These are phyloP conservation scores for Nomia melanderi DNA, from an alignment of 1,140 invertebrate genomes.

Conservation along the genomic window DNA sequence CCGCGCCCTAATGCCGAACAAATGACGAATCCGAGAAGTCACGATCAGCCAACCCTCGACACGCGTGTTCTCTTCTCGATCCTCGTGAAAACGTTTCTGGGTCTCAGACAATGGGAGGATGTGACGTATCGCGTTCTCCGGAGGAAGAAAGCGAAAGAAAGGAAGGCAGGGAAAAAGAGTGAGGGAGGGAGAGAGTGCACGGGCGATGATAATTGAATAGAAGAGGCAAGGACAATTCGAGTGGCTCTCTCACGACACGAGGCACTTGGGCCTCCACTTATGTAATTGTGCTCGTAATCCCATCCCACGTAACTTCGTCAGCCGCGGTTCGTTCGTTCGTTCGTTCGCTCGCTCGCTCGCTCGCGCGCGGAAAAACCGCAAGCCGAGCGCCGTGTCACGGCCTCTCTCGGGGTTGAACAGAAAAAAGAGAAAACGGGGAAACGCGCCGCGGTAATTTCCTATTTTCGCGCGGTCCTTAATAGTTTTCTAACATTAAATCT, in stretches of 20 bases:
- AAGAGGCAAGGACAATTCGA: slow-evolving; percentile 37
- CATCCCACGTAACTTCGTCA: slow-evolving; percentile 56
- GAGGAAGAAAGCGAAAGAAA: slow-evolving; percentile 8
- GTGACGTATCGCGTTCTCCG: slow-evolving; percentile 55
- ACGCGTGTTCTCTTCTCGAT: slow-evolving; percentile 3
- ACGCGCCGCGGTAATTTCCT: neutral
- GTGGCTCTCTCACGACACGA: slow-evolving; percentile 52
- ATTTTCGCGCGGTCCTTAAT: neutral
- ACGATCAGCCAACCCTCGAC: slow-evolving; percentile 2
- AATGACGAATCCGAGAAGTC: neutral
- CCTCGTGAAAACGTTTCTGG: slow-evolving; percentile 12
- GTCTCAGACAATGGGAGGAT: slow-evolving; percentile 43
- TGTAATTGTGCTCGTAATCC: slow-evolving; percentile 61
- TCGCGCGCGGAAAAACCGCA: slow-evolving; percentile 35
- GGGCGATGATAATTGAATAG: slow-evolving; percentile 40
- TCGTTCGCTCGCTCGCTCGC: too few relatives aligned
- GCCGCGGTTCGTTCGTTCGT: neutral
- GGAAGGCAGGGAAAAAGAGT: neutral
- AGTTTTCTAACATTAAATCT: neutral
- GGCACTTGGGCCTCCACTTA: slow-evolving; percentile 49
- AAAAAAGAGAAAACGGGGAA: neutral
- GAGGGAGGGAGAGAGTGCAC: neutral
- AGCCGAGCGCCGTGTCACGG: neutral
- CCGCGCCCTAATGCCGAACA: neutral
- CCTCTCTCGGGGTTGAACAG: too few relatives aligned